These are phyloP conservation scores for Hyles lineata DNA, from an alignment of 2,888 invertebrate species.

Conservation along the genomic window DNA sequence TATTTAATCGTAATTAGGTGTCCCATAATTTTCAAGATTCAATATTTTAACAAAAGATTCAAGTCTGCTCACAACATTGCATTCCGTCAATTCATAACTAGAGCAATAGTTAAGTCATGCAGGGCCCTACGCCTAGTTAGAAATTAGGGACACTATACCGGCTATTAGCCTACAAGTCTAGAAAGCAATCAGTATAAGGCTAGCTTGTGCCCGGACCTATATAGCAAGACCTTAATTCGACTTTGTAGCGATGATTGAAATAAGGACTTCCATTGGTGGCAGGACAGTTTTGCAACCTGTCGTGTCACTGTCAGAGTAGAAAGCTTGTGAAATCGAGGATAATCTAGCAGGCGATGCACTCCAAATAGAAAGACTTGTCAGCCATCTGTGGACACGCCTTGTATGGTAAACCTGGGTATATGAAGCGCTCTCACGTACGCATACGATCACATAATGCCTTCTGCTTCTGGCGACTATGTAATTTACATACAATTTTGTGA, in stretches of 20 bases:
- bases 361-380: slow-evolving; percentile 44
- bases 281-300: not conserved
- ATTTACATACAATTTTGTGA: not conserved
- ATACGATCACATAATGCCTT: slow-evolving; percentile 44
- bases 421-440: slow-evolving; percentile 68
- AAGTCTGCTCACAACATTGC: too few species aligned
- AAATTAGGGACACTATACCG: not conserved
- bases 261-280: not conserved
- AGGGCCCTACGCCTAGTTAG: not conserved
- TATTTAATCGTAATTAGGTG: too few species aligned
- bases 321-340: slow-evolving; percentile 65
- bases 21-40: too few species aligned
- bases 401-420: slow-evolving; percentile 59
- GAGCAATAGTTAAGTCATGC: not conserved
- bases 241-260: not conserved
- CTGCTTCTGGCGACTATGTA: not conserved
- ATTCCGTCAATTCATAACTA: too few species aligned
- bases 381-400: slow-evolving; percentile 63
- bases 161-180: not conserved
- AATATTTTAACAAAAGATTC: too few species aligned
- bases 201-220: not conserved
- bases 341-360: slow-evolving; percentile 50
- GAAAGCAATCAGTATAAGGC: not conserved
- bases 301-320: slow-evolving; percentile 44
- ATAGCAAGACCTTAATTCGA: not conserved